Conservation (phyloP, 2,888 invertebrate genomes). For the Enoplolaimus lenunculus region DNA sequence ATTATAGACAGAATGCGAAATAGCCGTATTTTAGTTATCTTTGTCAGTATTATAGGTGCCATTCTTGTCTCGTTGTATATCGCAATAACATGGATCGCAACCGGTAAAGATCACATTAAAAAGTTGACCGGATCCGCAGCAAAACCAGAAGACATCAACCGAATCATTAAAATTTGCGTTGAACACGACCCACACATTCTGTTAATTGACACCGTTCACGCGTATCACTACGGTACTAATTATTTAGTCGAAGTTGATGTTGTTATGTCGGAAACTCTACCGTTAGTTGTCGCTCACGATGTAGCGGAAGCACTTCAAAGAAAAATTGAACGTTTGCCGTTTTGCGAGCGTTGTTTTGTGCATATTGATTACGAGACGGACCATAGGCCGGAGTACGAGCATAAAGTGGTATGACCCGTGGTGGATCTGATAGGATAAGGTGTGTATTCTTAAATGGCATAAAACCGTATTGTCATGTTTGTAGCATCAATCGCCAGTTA, state of each 20-base stretch:
- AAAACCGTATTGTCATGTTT: no score
- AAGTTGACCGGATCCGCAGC: slow-evolving; percentile 36
- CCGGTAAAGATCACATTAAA: slow-evolving; percentile 41
- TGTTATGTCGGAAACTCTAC: slow-evolving; percentile 44
- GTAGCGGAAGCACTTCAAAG: slow-evolving; percentile 46
- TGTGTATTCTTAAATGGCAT: no score
- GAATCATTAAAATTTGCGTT: slow-evolving; percentile 34
- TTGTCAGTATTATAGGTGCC: slow-evolving; percentile 35
- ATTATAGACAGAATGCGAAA: no score
- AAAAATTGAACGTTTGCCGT: slow-evolving; percentile 44
- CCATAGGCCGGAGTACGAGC: slow-evolving; percentile 44
- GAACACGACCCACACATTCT: slow-evolving; percentile 18
- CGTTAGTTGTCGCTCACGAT: slow-evolving; percentile 44
- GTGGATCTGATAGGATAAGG: no score
- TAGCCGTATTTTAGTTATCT: no score
- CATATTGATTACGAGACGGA: slow-evolving; percentile 46
- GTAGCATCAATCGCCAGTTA: no score
- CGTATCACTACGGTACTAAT: slow-evolving; percentile 47
- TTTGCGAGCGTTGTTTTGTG: slow-evolving; percentile 47
- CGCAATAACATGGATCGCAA: slow-evolving; percentile 40
- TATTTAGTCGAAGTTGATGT: slow-evolving; percentile 44
- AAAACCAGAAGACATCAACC: slow-evolving; percentile 38
- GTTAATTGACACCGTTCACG: slow-evolving; percentile 45
- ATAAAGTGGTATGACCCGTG: slow-evolving; percentile 44
- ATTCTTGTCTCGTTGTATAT: slow-evolving; percentile 46